A percentile compares a stretch with the other conserved stretches of the same genome.
Evolutionary conservation across 2,113 vertebrate genomes (phyloP).

Genomic region (Scartelaos histophorus): DNA sequence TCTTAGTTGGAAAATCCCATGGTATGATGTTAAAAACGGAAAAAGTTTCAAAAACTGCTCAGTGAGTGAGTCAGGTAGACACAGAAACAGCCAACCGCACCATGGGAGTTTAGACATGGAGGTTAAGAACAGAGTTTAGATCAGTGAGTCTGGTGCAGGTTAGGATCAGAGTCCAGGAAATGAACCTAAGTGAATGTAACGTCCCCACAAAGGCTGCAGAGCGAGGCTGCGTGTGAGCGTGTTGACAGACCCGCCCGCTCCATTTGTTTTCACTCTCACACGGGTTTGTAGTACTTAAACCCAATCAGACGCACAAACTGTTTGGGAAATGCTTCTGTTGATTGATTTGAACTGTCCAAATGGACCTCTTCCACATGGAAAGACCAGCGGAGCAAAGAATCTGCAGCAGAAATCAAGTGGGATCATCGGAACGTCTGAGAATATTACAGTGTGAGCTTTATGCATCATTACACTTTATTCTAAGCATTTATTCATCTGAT

Average conservation of each 20-base stretch:
- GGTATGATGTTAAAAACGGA: too few relatives aligned
- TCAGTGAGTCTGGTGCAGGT: too few relatives aligned
- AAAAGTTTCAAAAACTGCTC: too few relatives aligned
- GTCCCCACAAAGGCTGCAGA: too few relatives aligned
- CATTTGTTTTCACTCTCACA: conserved; percentile 6
- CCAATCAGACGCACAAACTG: background rate
- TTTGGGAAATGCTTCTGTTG: background rate
- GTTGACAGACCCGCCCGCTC: conserved; percentile 1
- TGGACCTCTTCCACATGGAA: conserved; percentile 2
- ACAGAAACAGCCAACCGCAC: too few relatives aligned
- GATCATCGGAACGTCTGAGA: background rate
- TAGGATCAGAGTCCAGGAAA: too few relatives aligned
- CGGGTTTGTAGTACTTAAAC: background rate
- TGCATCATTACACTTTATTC: background rate
- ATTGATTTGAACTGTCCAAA: conserved; percentile 9
- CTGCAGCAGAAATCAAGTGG: background rate
- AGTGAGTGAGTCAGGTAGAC: too few relatives aligned
- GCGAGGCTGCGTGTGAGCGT: conserved; percentile 4
- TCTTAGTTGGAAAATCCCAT: too few relatives aligned
- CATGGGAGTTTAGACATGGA: too few relatives aligned
- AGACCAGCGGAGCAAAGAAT: background rate
- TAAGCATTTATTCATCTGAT: background rate
- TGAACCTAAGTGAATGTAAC: too few relatives aligned
- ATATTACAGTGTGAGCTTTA: background rate
- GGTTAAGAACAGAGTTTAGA: too few relatives aligned